These are phyloP conservation scores for Morphnarchus princeps DNA, from an alignment of 2,113 vertebrate genomes.

Conservation along the genomic window DNA sequence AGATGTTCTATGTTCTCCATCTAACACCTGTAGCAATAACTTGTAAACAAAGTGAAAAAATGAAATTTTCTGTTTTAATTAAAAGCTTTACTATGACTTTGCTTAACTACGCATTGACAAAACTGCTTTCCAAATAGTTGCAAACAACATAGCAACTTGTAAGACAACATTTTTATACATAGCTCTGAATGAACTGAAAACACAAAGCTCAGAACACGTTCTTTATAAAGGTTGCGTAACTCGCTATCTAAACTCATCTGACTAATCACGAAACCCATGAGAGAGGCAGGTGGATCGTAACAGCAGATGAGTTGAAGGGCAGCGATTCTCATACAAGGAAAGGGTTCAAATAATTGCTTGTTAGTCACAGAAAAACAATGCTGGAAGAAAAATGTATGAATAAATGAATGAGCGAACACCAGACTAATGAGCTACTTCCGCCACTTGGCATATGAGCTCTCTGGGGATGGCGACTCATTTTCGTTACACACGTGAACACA, in stretches of 20 bases:
- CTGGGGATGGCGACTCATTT: neutral
- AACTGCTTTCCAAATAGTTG: neutral
- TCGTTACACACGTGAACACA: neutral
- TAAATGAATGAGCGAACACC: slow-evolving; percentile 1
- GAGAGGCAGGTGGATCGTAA: neutral
- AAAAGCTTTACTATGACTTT: neutral
- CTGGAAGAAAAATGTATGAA: slow-evolving; percentile 32
- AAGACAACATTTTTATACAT: neutral
- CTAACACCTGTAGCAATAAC: neutral
- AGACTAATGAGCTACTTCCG: slow-evolving; percentile 36
- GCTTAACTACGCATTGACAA: neutral
- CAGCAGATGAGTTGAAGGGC: neutral
- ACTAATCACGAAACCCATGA: neutral
- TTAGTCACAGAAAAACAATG: slow-evolving; percentile 50
- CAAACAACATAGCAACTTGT: neutral
- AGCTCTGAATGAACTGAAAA: neutral
- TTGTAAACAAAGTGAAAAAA: neutral
- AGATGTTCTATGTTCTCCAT: neutral
- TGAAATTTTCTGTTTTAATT: neutral
- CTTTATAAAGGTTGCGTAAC: neutral
- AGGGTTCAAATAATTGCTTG: slow-evolving; percentile 38
- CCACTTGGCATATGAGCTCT: neutral
- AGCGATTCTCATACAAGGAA: neutral
- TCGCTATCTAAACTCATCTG: neutral
- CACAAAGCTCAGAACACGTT: neutral